phyloP scores from a whole-genome alignment of 2,888 invertebrate genomes.

The Cantharis nigra region DNA sequence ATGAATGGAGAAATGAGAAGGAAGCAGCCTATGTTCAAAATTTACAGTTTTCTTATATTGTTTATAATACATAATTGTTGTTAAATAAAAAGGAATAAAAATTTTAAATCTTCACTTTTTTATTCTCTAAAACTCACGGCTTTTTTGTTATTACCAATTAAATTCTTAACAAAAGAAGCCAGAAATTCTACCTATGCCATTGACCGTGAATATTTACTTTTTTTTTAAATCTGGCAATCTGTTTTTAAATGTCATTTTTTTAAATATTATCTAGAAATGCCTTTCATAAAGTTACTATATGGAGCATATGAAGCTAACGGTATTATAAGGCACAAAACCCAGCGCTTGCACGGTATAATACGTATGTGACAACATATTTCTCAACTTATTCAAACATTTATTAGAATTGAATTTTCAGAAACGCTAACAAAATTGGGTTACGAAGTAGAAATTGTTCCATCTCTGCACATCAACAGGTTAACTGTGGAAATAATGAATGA shows the following conservation, averaged over 20 bases:
- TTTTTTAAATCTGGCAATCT: neutral
- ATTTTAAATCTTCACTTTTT: no score
- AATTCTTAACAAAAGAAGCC: no score
- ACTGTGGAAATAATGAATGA: constrained; percentile 43
- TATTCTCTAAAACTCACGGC: no score
- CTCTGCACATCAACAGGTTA: constrained; percentile 42
- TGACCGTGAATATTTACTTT: no score
- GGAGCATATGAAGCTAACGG: constrained; percentile 50
- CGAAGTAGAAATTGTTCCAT: constrained; percentile 41
- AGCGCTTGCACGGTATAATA: constrained; percentile 44
- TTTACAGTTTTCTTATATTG: no score
- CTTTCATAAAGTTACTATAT: constrained; percentile 42
- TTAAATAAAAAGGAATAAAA: no score
- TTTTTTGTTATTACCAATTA: no score
- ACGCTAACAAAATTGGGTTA: constrained; percentile 33
- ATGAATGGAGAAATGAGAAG: no score
- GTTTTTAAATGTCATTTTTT: neutral
- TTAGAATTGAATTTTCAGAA: constrained; percentile 5
- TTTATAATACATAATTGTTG: no score
- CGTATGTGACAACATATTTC: constrained; percentile 27
- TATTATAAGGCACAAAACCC: constrained; percentile 45
- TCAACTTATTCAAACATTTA: neutral
- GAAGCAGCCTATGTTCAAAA: no score
- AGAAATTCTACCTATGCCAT: no score
- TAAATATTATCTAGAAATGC: neutral